Percentiles rank a stretch among this genome's conserved stretches.
Conservation (phyloP, 2,797 vertebrate genomes). For the Girardinus metallicus region DNA sequence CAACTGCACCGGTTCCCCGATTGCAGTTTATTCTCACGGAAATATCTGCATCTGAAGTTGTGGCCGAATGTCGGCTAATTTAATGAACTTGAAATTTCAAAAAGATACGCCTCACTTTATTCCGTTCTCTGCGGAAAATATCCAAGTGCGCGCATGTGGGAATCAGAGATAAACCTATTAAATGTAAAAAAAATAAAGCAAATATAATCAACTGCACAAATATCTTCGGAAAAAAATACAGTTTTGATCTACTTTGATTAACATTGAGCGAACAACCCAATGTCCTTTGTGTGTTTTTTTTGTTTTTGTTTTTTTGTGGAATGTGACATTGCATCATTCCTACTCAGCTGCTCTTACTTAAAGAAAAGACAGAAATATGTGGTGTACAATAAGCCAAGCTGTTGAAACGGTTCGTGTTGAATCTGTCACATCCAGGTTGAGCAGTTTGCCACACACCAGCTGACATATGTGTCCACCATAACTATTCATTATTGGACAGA, state of each 20-base stretch:
- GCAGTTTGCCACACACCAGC: neutral
- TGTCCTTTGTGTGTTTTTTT: neutral
- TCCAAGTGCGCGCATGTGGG: neutral
- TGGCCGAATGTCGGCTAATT: constrained; percentile 21
- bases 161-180: neutral
- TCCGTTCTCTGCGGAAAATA: neutral
- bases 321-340: constrained; percentile 3
- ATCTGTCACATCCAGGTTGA: constrained; percentile 1
- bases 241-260: constrained; percentile 8
- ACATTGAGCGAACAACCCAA: constrained; percentile 1
- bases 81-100: constrained; percentile 4
- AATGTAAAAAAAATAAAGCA: neutral
- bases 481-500: neutral
- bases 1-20: constrained; percentile 10
- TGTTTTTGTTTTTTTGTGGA: neutral
- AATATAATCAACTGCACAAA: neutral
- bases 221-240: neutral
- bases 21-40: constrained; percentile 24
- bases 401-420: neutral
- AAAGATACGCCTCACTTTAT: neutral
- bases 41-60: constrained; percentile 5
- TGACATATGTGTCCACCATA: neutral
- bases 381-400: constrained; percentile 1
- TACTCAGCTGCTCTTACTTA: constrained; percentile 1
- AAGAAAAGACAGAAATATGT: constrained; percentile 2